phyloP scores from a whole-genome alignment of 2,888 invertebrate species.

The Ophioninae sp. region DNA sequence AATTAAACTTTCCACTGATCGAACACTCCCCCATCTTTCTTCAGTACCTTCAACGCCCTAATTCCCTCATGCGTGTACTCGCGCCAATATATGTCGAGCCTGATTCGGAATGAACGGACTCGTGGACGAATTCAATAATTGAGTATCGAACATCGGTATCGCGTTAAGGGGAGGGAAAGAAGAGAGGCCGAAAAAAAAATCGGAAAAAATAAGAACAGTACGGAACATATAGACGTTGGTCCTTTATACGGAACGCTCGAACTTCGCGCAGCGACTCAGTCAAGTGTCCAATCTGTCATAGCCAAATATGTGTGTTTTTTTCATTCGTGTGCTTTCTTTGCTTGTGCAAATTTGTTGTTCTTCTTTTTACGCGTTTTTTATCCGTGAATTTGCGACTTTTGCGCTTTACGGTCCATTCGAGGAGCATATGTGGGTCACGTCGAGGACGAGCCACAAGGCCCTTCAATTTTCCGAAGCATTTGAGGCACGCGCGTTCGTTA shows the following conservation, averaged over 20 bases:
- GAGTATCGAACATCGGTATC: conserved; percentile 17
- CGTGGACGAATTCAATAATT: conserved; percentile 54
- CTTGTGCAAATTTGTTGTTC: neutral
- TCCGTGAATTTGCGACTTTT: conserved; percentile 41
- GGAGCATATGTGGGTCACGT: conserved; percentile 50
- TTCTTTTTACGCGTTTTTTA: conserved; percentile 25
- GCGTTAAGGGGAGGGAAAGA: neutral
- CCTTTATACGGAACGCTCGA: conserved; percentile 3
- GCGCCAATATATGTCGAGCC: conserved; percentile 5
- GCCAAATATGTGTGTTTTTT: conserved; percentile 17
- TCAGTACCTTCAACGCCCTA: conserved; percentile 54
- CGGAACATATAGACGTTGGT: neutral
- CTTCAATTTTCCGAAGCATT: conserved; percentile 66
- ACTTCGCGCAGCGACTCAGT: neutral
- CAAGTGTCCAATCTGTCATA: conserved; percentile 37
- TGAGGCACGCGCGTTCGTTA: conserved; percentile 71
- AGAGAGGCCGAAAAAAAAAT: neutral
- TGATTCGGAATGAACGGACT: conserved; percentile 44
- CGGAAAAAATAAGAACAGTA: neutral
- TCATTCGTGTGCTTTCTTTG: neutral
- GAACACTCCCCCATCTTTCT: conserved; percentile 63
- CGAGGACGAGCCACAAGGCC: conserved; percentile 31
- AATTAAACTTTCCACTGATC: conserved; percentile 31
- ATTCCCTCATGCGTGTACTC: conserved; percentile 40
- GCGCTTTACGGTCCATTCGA: conserved; percentile 10